These are phyloP conservation scores for Heliconius ismenius DNA, from an alignment of 2,888 invertebrate genomes.

Conservation along the genomic window DNA sequence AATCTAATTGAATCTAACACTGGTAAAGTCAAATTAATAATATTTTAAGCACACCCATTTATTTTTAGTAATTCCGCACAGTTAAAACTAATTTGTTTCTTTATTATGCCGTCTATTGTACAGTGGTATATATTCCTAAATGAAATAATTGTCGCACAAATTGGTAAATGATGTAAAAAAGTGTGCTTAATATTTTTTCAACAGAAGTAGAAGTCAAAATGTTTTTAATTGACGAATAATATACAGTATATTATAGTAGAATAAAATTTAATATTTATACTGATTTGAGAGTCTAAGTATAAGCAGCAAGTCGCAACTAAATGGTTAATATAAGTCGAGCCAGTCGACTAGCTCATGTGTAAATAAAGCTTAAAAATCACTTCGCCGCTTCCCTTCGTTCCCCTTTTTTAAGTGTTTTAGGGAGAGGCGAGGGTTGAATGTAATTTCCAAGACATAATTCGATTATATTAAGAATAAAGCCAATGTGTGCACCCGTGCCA, in stretches of 20 bases:
- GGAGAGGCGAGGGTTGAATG: constrained; percentile 51
- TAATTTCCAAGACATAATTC: constrained; percentile 42
- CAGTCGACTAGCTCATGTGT: constrained; percentile 49
- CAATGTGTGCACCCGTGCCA: not conserved
- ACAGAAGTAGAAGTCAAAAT: fast-evolving
- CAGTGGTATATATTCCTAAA: not conserved
- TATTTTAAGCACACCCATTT: not conserved
- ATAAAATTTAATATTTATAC: no score
- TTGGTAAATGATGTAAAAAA: not conserved
- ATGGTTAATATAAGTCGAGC: constrained; percentile 28
- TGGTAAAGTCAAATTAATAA: no score
- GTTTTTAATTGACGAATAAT: no score
- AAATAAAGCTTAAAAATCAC: constrained; percentile 71
- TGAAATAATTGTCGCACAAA: not conserved
- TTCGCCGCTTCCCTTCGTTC: constrained; percentile 54
- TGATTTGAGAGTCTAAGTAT: no score
- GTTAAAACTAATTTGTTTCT: not conserved
- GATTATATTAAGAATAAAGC: constrained; percentile 26
- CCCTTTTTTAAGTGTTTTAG: constrained; percentile 56
- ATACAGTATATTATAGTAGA: no score
- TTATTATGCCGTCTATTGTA: not conserved
- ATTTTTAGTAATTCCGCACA: not conserved
- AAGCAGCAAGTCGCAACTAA: not conserved
- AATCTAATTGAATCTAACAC: not conserved
- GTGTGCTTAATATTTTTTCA: not conserved